Evolutionary conservation across 2,113 vertebrate species (phyloP).

Genomic region (Mixornis gularis): DNA sequence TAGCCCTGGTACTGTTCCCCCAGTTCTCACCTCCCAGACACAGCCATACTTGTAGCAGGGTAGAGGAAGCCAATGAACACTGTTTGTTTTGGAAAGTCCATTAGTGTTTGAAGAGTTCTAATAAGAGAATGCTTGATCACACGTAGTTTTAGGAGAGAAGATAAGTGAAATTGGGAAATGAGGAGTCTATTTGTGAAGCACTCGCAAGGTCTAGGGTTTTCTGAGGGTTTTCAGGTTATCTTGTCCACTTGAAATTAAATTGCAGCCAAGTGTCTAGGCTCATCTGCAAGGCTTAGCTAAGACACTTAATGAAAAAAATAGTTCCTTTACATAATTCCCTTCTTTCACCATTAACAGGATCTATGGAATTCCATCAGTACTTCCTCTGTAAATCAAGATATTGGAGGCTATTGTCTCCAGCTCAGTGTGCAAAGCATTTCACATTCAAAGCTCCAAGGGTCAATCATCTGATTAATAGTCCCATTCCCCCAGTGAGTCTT

Average conservation of each 20-base stretch:
- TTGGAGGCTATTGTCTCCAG: not conserved
- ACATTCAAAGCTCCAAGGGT: not conserved
- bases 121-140: not conserved
- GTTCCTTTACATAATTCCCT: constrained; percentile 2
- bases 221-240: not conserved
- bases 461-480: constrained; percentile 9
- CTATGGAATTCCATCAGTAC: constrained; percentile 1
- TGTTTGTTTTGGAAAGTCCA: not conserved
- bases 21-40: not conserved
- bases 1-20: not conserved
- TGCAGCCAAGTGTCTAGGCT: not conserved
- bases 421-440: not conserved
- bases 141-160: not conserved
- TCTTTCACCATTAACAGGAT: constrained; percentile 18
- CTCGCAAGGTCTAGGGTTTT: not conserved
- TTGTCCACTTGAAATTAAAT: constrained; percentile 5
- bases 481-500: not conserved
- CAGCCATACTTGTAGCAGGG: not conserved
- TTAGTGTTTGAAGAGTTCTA: not conserved
- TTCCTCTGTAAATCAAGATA: constrained; percentile 35
- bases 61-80: not conserved
- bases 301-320: not conserved
- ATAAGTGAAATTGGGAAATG: not conserved
- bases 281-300: not conserved
- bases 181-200: not conserved